These are phyloP conservation scores for Gephyroberyx darwinii DNA, from an alignment of 2,797 vertebrate genomes.

Conservation along the genomic window DNA sequence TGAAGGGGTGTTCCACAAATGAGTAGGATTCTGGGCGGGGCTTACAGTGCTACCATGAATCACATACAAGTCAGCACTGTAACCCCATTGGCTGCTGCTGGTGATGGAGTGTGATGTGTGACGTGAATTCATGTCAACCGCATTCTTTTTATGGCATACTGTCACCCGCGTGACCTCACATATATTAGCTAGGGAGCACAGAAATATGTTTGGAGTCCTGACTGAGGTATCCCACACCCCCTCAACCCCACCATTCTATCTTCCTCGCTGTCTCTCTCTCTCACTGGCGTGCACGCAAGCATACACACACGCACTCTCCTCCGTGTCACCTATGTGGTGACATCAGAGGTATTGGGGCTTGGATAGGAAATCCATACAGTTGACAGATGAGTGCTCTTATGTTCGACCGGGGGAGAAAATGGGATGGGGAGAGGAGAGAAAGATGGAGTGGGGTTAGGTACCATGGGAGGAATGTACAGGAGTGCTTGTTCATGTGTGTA, in stretches of 20 bases:
- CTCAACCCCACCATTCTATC: constrained; percentile 29
- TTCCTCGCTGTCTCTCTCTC: constrained; percentile 26
- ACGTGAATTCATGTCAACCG: constrained; percentile 49
- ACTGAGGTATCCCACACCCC: constrained; percentile 9
- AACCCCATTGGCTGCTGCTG: constrained; percentile 30
- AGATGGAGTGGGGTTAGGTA: constrained; percentile 13
- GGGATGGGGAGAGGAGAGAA: constrained; percentile 41
- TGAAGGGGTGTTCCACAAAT: constrained; percentile 12
- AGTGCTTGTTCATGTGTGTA: constrained; percentile 20
- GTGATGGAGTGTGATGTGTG: constrained; percentile 52
- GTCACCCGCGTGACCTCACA: constrained; percentile 54
- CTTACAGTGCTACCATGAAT: constrained; percentile 30
- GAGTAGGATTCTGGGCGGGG: constrained; percentile 22
- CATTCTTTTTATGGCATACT: constrained; percentile 48
- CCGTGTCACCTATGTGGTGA: constrained; percentile 57
- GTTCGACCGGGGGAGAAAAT: constrained; percentile 69
- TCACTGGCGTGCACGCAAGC: constrained; percentile 3
- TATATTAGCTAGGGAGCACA: constrained; percentile 31
- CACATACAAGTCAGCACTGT: constrained; percentile 29
- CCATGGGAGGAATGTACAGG: background rate
- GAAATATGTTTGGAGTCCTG: constrained; percentile 25
- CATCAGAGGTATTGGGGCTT: constrained; percentile 61
- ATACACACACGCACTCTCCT: constrained; percentile 29
- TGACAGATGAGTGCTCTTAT: constrained; percentile 72
- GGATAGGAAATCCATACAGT: constrained; percentile 74